Evolutionary conservation across 2,888 invertebrate species (phyloP).

Genomic region (Xylota sylvarum): DNA sequence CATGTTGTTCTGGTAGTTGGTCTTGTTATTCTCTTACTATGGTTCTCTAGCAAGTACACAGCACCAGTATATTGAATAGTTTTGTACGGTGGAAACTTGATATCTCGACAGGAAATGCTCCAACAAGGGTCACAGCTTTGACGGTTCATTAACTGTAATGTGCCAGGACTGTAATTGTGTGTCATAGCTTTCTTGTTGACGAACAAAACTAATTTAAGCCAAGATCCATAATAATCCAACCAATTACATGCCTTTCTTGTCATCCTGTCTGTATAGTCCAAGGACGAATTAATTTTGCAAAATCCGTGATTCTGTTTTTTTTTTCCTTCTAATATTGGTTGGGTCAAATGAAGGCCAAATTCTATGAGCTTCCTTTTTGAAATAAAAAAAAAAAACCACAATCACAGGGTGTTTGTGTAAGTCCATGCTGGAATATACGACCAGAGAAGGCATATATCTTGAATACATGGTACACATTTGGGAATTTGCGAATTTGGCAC

Average conservation of each 20-base stretch:
- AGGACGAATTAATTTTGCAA: slow-evolving; percentile 48
- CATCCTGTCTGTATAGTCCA: slow-evolving; percentile 9
- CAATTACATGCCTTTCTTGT: not conserved
- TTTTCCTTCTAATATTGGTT: slow-evolving; percentile 2
- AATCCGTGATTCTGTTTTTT: slow-evolving; percentile 24
- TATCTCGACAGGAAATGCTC: too few species aligned
- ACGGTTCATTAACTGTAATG: too few species aligned
- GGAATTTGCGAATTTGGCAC: slow-evolving; percentile 72
- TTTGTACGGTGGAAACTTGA: too few species aligned
- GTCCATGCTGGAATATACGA: slow-evolving; percentile 20
- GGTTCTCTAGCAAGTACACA: too few species aligned
- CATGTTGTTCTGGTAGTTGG: too few species aligned
- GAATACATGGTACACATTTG: slow-evolving; percentile 51
- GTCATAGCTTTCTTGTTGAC: too few species aligned
- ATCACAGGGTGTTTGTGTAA: slow-evolving; percentile 7
- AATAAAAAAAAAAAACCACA: slow-evolving; percentile 7
- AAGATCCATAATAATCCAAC: too few species aligned
- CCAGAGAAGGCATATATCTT: slow-evolving; percentile 29
- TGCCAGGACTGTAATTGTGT: too few species aligned
- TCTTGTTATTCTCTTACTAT: too few species aligned
- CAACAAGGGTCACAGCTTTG: too few species aligned
- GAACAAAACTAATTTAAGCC: too few species aligned
- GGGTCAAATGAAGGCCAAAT: slow-evolving; percentile 55
- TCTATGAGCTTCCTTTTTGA: not conserved
- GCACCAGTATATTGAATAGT: too few species aligned